Conservation (phyloP, 1,140 invertebrate genomes). For the Drosophila grimshawi region DNA sequence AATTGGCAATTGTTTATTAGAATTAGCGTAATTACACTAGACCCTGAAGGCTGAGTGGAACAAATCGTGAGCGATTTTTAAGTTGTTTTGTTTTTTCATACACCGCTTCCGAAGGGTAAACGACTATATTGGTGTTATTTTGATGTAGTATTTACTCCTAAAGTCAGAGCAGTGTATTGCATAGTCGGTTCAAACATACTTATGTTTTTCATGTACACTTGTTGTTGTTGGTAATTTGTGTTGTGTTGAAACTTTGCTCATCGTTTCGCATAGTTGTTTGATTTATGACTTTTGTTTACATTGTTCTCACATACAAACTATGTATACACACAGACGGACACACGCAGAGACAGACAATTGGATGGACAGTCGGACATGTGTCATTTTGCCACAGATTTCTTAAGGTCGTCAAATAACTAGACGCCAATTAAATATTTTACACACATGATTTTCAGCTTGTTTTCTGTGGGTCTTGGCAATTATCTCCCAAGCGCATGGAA, state of each 20-base stretch:
- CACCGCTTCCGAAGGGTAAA: neutral
- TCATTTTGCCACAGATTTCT: constrained; percentile 50
- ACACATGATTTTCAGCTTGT: constrained; percentile 47
- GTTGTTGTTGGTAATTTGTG: constrained; percentile 17
- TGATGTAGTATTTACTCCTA: neutral
- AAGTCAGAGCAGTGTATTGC: neutral
- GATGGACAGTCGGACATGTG: constrained; percentile 18
- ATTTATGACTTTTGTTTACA: constrained; percentile 49
- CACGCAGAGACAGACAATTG: neutral
- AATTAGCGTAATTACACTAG: constrained; percentile 36
- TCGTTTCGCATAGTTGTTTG: constrained; percentile 46
- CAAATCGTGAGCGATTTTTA: constrained; percentile 28
- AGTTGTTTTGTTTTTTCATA: neutral
- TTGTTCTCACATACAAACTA: constrained; percentile 39
- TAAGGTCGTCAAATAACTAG: constrained; percentile 72
- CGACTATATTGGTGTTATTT: neutral
- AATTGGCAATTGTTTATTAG: constrained; percentile 44
- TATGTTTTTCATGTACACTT: constrained; percentile 11
- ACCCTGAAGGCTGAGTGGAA: constrained; percentile 7
- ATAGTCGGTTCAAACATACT: neutral
- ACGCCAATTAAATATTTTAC: constrained; percentile 72
- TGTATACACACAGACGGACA: constrained; percentile 10
- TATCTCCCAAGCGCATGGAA: constrained; percentile 45
- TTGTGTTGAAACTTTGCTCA: constrained; percentile 42
- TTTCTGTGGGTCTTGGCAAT: constrained; percentile 26